Base-by-base conservation (phyloP, 2,113 vertebrate genomes). In the Leptobrachium ailaonicum region DNA sequence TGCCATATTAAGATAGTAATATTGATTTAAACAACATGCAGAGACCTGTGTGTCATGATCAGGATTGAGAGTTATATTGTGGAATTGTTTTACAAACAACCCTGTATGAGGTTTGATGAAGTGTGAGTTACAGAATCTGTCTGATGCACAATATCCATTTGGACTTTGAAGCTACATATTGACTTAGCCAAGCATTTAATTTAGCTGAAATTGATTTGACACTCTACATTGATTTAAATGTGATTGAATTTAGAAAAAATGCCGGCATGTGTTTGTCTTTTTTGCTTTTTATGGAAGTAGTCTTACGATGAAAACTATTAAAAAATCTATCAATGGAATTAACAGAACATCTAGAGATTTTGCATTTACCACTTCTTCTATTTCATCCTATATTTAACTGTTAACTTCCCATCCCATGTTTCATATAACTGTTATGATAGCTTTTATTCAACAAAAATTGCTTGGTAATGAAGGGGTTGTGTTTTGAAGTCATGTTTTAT, bases 141-240 rank as follows among this genome's bases (percentile, higher is more conserved):
- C 6, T 76, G 32, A 8, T 13, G 11, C 54, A 62, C 67, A 3
- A 79, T 79, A 10, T 10, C 20, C 20, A 71, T 44, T 41, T 64
- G 56, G 10, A 79, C 43, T 63, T 77, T 77, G 42, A 70, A 77
- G 76, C 42, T 47, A 32, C n/a, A 42, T 71, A 71, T 79, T 79
- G 77, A 71, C 58, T 12, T 8, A 50, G 6, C 10, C 58, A 42
- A 42, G 45, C 69, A 78, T 79, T 53, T 79, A 79, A 72, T 72
- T 79, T 79, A 64, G 58, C 10, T 72, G 40, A 41, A 64, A 72
- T 72, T 79, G 68, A 79, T 72, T 79, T 71, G 62, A 71, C n/a
- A 43, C 40, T 78, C 56, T n/a, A 71, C 20, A 62, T 78, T n/a
- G 58, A 70, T 63, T 62, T 63, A 8, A 41, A 71, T 41, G 42